Conservation (phyloP, 2,888 invertebrate genomes). For the Drosophila multiciliata region DNA sequence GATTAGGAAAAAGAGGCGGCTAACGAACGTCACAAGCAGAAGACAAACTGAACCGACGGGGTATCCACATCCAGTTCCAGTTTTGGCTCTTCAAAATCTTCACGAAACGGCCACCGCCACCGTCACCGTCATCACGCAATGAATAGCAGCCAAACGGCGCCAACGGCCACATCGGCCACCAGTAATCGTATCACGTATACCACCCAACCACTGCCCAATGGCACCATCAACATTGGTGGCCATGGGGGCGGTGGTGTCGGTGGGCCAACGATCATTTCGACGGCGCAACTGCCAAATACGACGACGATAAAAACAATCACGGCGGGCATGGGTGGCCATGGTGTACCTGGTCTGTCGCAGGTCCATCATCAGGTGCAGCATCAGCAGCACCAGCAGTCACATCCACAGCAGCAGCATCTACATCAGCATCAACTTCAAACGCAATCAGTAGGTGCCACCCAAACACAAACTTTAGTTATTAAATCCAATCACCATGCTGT, state of each 20-base stretch:
- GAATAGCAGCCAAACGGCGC: conserved; percentile 83
- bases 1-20: conserved; percentile 56
- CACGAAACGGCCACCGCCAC: conserved; percentile 32
- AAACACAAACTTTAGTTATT: conserved; percentile 85
- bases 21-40: conserved; percentile 43
- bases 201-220: conserved; percentile 89
- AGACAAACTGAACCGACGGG: conserved; percentile 23
- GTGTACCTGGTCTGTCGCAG: conserved; percentile 77
- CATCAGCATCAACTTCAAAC: conserved; percentile 71
- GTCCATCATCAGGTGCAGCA: conserved; percentile 75
- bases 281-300: conserved; percentile 85
- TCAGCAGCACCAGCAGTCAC: conserved; percentile 52
- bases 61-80: conserved; percentile 23
- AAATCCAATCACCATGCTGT: conserved; percentile 85
- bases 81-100: conserved; percentile 72
- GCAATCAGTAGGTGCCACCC: conserved; percentile 85
- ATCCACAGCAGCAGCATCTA: conserved; percentile 59
- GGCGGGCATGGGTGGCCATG: conserved; percentile 73
- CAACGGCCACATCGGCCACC: conserved; percentile 74
- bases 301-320: conserved; percentile 85
- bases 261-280: conserved; percentile 84
- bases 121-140: conserved; percentile 53
- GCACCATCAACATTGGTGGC: conserved; percentile 88
- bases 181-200: conserved; percentile 88
- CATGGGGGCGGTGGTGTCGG: conserved; percentile 69